Evolutionary conservation across 2,113 vertebrate species (phyloP).

Genomic region (Calidris pugnax): DNA sequence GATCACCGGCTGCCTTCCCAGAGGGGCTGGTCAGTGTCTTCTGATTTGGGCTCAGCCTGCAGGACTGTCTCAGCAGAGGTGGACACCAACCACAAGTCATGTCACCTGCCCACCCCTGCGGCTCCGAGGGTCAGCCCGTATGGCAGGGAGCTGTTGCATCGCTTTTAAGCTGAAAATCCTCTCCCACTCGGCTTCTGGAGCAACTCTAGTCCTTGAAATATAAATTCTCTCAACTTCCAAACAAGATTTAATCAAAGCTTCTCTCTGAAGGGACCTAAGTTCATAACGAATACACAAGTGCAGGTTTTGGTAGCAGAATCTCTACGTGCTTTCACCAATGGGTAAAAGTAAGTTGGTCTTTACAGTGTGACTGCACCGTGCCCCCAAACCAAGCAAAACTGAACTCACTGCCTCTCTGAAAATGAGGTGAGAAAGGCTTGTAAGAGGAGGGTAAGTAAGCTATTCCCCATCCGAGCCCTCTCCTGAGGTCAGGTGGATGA

Average conservation of each 20-base stretch:
- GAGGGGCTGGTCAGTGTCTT: background rate
- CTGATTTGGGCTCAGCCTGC: background rate
- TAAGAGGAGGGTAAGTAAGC: background rate
- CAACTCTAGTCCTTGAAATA: background rate
- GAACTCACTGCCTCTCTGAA: background rate
- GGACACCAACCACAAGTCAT: background rate
- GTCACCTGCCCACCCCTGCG: background rate
- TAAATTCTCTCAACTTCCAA: conserved; percentile 11
- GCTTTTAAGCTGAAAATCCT: conserved; percentile 45
- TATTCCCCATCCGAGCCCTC: background rate
- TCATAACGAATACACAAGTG: background rate
- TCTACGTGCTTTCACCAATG: background rate
- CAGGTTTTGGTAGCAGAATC: background rate
- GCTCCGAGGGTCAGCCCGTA: background rate
- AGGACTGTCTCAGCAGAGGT: background rate
- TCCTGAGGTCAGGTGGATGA: conserved; percentile 17
- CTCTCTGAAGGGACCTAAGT: background rate
- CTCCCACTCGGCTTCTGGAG: background rate
- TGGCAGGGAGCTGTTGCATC: background rate
- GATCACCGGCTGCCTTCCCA: background rate
- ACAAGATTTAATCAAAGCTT: background rate
- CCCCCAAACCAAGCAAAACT: background rate
- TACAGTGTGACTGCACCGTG: background rate
- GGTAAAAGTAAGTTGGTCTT: background rate
- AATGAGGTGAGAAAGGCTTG: background rate